A percentile compares a stretch with the other conserved stretches of the same genome.
These are phyloP conservation scores for Drosophila orosa DNA, from an alignment of 1,140 invertebrate genomes.

Conservation along the genomic window DNA sequence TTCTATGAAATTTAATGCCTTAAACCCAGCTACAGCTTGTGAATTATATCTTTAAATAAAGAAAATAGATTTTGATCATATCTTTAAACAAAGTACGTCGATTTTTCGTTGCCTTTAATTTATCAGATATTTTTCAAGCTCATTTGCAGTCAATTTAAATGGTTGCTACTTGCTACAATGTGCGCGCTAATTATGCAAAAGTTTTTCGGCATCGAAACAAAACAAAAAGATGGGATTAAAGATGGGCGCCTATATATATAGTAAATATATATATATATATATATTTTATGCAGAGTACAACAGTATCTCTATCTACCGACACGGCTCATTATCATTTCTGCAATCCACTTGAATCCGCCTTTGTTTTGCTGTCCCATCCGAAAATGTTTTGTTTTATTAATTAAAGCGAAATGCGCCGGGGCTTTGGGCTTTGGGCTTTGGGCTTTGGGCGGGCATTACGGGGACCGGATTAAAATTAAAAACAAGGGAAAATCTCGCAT, in stretches of 20 bases:
- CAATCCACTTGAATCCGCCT: slow-evolving; percentile 31
- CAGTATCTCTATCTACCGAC: slow-evolving; percentile 16
- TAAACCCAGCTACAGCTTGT: neutral
- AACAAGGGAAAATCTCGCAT: slow-evolving; percentile 46
- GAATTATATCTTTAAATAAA: neutral
- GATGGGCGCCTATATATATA: slow-evolving; percentile 18
- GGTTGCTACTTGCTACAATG: slow-evolving; percentile 53
- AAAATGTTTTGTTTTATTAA: slow-evolving; percentile 57
- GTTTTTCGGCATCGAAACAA: slow-evolving; percentile 55
- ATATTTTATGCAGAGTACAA: neutral
- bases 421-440: neutral
- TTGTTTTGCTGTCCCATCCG: slow-evolving; percentile 37
- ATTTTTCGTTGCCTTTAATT: neutral
- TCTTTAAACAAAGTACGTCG: neutral
- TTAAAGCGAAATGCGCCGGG: slow-evolving; percentile 58
- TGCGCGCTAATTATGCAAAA: slow-evolving; percentile 66
- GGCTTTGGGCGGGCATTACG: slow-evolving; percentile 26
- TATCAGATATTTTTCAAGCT: slow-evolving; percentile 32
- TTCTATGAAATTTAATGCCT: neutral
- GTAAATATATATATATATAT: neutral
- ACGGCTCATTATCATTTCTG: slow-evolving; percentile 48
- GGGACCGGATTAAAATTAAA: slow-evolving; percentile 72
- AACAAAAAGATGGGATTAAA: slow-evolving; percentile 13
- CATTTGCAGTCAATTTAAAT: slow-evolving; percentile 73
- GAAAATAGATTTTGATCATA: neutral